phyloP scores from a whole-genome alignment of 2,113 vertebrate genomes.

The Taurulus bubalis region DNA sequence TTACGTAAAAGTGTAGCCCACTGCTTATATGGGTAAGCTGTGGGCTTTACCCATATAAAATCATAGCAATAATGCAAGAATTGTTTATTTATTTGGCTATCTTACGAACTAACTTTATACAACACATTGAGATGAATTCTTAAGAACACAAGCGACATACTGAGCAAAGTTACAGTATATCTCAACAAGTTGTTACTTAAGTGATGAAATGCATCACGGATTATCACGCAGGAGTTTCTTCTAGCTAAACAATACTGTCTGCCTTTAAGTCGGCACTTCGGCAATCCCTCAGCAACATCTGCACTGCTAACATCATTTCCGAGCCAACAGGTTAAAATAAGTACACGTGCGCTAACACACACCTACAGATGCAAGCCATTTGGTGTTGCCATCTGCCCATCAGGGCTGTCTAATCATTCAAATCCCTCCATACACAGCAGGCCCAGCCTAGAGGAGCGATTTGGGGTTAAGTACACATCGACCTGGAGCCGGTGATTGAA shows the following conservation, averaged over 20 bases:
- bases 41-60: neutral
- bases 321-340: neutral
- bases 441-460: neutral
- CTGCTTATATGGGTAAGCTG: too few relatives aligned
- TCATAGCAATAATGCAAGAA: neutral
- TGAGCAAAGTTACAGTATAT: neutral
- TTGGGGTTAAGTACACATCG: neutral
- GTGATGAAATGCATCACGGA: neutral
- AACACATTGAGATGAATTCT: neutral
- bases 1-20: too few relatives aligned
- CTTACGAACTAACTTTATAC: neutral
- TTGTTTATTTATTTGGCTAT: neutral
- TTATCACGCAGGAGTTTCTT: neutral
- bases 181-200: neutral
- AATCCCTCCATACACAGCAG: neutral
- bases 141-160: neutral
- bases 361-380: neutral
- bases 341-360: neutral
- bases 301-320: neutral
- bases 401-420: neutral
- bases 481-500: neutral
- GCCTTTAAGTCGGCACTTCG: neutral
- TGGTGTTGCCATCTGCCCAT: neutral
- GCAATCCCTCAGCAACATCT: neutral
- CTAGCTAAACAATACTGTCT: neutral